phyloP scores from a whole-genome alignment of 1,140 invertebrate genomes.

The Zaprionus capensis region DNA sequence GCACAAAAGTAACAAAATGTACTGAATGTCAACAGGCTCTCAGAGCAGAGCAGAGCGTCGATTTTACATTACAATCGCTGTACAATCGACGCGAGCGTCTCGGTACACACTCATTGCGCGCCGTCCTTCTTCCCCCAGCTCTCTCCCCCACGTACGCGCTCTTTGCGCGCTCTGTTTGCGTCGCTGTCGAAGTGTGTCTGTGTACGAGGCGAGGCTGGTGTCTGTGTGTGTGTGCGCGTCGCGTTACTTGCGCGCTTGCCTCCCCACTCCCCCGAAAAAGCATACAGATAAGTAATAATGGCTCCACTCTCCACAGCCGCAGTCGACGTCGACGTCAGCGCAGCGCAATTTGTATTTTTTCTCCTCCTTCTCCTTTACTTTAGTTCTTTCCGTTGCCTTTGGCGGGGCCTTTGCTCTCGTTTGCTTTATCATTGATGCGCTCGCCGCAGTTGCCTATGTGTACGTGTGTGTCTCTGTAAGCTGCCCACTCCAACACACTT shows the following conservation, averaged over 20 bases:
- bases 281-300: constrained; percentile 63
- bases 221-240: constrained; percentile 22
- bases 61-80: constrained; percentile 80
- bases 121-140: constrained; percentile 19
- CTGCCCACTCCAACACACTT: constrained; percentile 12
- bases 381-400: constrained; percentile 42
- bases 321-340: constrained; percentile 39
- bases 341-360: constrained; percentile 48
- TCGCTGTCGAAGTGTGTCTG: constrained; percentile 20
- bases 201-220: constrained; percentile 26
- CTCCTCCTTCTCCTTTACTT: constrained; percentile 33
- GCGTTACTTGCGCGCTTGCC: constrained; percentile 66
- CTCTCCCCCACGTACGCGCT: constrained; percentile 18
- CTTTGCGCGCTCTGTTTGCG: constrained; percentile 28
- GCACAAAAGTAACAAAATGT: constrained; percentile 84
- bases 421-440: constrained; percentile 72
- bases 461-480: constrained; percentile 2
- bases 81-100: constrained; percentile 55
- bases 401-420: constrained; percentile 70
- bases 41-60: constrained; percentile 63
- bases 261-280: constrained; percentile 41
- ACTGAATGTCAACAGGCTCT: constrained; percentile 83
- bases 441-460: constrained; percentile 28
- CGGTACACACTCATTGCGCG: constrained; percentile 78
- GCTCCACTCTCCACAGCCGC: constrained; percentile 63